Evolutionary conservation across 2,888 invertebrate species (phyloP), one percentile per base, ranked within the genome.

Genomic region (Meloe dianella): DNA sequence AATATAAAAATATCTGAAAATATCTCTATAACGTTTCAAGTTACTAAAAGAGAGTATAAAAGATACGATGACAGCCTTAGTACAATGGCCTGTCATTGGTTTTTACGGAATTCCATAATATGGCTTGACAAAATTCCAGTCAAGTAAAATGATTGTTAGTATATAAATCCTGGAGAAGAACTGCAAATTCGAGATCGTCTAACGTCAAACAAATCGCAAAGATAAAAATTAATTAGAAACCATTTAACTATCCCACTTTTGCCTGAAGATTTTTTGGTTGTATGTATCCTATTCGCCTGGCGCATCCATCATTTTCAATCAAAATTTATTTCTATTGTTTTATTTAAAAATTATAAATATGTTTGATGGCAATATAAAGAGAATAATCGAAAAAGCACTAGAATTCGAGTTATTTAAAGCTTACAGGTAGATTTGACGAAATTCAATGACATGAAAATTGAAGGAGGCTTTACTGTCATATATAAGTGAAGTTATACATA

Each of bases 401-500:
- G 5, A 35, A 17, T 41, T 17, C 5, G 1, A 41, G 1, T 17
- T n/a, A 41, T 41, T 41, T 6, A 17, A 5, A 41, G 7, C 5
- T 41, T 41, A 41, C n/a, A 41, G 5, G 4, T 17, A 10, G 58
- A 32, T 51, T 35, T 17, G 8, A 14, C 32, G 32, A 27, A 59
- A 65, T 61, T 58, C 4, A 22, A 14, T 14, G 47, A 30, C 57
- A 65, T 68, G 68, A 67, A 71, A 71, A 71, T 60, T 67, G 69
- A 67, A 67, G 69, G 66, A 67, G 69, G 66, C 66, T 59, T 59
- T 35, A 38, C 56, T 38, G 68, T 60, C 59, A 66, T 69, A 69
- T 66, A 67, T 67, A 69, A 69, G 60, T 64, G n/a, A n/a, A n/a
- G n/a, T 38, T 67, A 60, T 67, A 65, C 65, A 69, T 69, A 35